Evolutionary conservation across 2,888 invertebrate genomes (phyloP).

Genomic region (Diarsia rubi): DNA sequence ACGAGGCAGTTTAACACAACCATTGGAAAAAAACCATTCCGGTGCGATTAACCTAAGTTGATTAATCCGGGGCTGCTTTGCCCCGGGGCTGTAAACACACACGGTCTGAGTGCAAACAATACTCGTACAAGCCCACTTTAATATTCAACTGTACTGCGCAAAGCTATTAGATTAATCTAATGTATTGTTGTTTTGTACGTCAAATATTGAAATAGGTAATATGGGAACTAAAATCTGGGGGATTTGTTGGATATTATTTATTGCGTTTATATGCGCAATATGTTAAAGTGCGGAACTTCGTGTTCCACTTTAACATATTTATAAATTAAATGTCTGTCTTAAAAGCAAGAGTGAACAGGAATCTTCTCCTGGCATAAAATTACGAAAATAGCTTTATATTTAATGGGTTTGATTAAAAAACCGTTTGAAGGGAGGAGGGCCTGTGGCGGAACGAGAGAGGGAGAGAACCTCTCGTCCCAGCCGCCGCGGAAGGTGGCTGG

Average conservation of each 20-base stretch:
- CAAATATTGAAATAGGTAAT: conserved; percentile 14
- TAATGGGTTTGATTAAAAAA: no score
- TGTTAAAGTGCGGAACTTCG: no score
- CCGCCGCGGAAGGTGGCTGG: no score
- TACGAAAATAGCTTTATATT: no score
- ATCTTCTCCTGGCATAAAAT: no score
- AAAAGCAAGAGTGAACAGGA: no score
- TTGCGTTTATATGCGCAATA: no score
- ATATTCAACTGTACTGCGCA: conserved; percentile 55
- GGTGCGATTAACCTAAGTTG: conserved; percentile 65
- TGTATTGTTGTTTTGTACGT: conserved; percentile 23
- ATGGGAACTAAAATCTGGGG: neutral
- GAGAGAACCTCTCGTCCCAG: no score
- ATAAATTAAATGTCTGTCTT: no score
- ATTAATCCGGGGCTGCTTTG: conserved; percentile 68
- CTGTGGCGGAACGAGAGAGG: no score
- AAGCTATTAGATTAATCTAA: conserved; percentile 53
- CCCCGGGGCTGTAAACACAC: conserved; percentile 59
- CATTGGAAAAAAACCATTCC: neutral
- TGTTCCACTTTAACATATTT: no score
- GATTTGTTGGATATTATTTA: neutral
- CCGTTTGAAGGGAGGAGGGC: no score
- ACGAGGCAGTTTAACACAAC: neutral
- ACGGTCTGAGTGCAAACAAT: conserved; percentile 54
- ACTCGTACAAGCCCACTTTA: conserved; percentile 34